Base-by-base conservation (phyloP, 2,113 vertebrate genomes). In the Progne subis region DNA sequence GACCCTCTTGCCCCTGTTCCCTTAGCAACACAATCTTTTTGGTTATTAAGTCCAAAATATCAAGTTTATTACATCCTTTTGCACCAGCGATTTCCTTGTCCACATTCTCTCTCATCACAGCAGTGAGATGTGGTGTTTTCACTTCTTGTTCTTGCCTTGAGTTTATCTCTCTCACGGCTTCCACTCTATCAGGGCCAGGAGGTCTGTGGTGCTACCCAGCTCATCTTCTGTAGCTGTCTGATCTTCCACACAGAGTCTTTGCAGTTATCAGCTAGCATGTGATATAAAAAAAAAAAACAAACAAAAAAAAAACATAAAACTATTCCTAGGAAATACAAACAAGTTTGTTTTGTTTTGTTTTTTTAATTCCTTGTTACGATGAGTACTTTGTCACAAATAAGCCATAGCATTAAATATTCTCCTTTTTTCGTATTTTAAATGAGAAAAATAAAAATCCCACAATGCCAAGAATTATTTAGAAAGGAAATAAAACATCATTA, bases 11-110 rank as follows among this genome's bases (percentile, higher is more conserved):
- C 1, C 3, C 7, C 18, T 21, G 14, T 28, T 64, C 24, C 11
- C 11, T 29, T 43, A 18, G 18, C 24, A n/a, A 21, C 11, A 8
- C 10, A 52, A 11, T 20, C 2, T 28, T 41, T 43, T 41, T 18
- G 14, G 18, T 9, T 46, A 12, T 28, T 25, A 21, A 43, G 24
- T 41, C 37, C 29, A 37, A 60, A 60, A 37, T 26, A 37, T 60
- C 24, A 37, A 26, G 34, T 18, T 32, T 1, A 3, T 43, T 28
- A 5, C 47, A 53, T 28, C 14, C 4, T 53, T 64, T 53, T 12
- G 5, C 0, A 0, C 8, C 49, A 34, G 18, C 0, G 0, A 53
- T 14, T 11, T 24, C 14, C 32, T 59, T n/a, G 59, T 28, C 37
- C 31, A 13, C 37, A 44, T 52, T 11, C 14, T 64, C 31, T 23